phyloP scores from a whole-genome alignment of 2,888 invertebrate species.

The Scrobipalpa atriplicella region DNA sequence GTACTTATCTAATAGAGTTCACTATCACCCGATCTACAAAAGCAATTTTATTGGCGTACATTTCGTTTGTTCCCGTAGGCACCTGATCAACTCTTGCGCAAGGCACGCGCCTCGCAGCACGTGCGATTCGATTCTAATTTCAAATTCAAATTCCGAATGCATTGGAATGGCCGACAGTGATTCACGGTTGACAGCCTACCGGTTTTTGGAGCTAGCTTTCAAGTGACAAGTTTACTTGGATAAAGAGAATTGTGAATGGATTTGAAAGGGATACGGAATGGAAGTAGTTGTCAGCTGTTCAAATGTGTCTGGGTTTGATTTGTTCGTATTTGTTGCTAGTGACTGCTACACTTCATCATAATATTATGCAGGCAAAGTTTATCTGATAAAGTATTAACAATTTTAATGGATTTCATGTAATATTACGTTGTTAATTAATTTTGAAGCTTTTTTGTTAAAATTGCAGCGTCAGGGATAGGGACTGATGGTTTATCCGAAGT shows the following conservation, averaged over 20 bases:
- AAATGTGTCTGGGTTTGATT: not conserved
- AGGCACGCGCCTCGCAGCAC: constrained; percentile 43
- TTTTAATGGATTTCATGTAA: too few species aligned
- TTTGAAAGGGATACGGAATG: constrained; percentile 15
- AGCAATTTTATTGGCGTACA: not conserved
- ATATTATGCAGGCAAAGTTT: too few species aligned
- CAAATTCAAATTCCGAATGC: constrained; percentile 49
- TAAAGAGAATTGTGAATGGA: constrained; percentile 21
- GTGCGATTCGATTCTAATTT: constrained; percentile 51
- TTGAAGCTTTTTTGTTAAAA: too few species aligned
- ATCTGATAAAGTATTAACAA: too few species aligned
- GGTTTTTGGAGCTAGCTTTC: constrained; percentile 34
- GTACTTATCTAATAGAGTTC: not conserved
- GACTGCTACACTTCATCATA: not conserved
- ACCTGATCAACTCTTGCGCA: constrained; percentile 50
- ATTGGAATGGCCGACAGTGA: constrained; percentile 48
- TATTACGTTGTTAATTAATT: too few species aligned
- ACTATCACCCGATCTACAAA: not conserved
- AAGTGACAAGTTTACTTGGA: constrained; percentile 17
- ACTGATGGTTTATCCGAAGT: too few species aligned
- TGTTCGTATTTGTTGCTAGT: constrained; percentile 9
- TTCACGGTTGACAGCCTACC: constrained; percentile 46
- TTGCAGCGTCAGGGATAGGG: too few species aligned
- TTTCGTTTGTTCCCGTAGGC: constrained; percentile 51
- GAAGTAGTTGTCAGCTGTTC: not conserved